Conservation (phyloP, 2,113 vertebrate species). For the Colistium nudipinnis region DNA sequence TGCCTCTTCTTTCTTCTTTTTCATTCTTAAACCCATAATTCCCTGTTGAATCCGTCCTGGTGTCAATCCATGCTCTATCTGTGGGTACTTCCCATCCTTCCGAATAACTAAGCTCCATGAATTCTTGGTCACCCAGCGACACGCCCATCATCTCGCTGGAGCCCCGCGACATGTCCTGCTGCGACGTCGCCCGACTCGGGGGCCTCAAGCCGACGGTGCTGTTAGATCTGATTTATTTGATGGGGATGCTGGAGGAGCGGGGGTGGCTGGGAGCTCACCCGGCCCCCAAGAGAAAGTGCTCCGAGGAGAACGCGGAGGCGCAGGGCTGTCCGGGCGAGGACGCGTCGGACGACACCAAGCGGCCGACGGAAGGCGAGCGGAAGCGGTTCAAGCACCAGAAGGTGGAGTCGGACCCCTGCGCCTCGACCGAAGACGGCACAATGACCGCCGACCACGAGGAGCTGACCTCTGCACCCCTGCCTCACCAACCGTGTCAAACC, state of each 20-base stretch:
- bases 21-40: slow-evolving; percentile 68
- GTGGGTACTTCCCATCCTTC: slow-evolving; percentile 70
- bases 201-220: slow-evolving; percentile 79
- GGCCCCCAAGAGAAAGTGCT: slow-evolving; percentile 43
- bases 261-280: slow-evolving; percentile 53
- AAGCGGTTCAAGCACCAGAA: slow-evolving; percentile 52
- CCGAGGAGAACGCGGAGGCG: slow-evolving; percentile 59
- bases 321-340: slow-evolving; percentile 73
- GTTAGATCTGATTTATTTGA: slow-evolving; percentile 83
- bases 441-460: slow-evolving; percentile 58
- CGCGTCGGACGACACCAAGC: slow-evolving; percentile 49
- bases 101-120: slow-evolving; percentile 87
- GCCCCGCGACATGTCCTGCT: slow-evolving; percentile 76
- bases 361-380: slow-evolving; percentile 46
- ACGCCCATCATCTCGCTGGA: slow-evolving; percentile 82
- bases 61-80: slow-evolving; percentile 77
- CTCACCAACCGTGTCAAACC: slow-evolving; percentile 32
- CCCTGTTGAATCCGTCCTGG: slow-evolving; percentile 67
- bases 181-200: slow-evolving; percentile 74
- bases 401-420: slow-evolving; percentile 36
- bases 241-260: slow-evolving; percentile 81
- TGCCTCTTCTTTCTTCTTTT: slow-evolving; percentile 57
- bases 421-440: slow-evolving; percentile 40
- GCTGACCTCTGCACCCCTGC: slow-evolving; percentile 20
- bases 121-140: slow-evolving; percentile 89